A percentile compares a stretch with the other conserved stretches of the same genome.
phyloP scores from a whole-genome alignment of 2,888 invertebrate species.

The Eremobia ochroleuca region DNA sequence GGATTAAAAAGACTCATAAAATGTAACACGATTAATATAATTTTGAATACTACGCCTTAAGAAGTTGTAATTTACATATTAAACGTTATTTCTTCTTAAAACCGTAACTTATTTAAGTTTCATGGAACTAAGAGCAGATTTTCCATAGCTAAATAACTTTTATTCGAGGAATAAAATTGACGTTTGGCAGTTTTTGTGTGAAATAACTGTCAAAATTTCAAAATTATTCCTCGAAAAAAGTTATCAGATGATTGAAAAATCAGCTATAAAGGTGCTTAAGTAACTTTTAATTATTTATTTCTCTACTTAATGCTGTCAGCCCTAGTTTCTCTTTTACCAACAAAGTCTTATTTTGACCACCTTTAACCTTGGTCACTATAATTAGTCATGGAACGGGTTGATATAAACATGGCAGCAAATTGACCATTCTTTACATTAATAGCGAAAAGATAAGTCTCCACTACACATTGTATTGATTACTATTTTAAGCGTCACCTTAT shows the following conservation, averaged over 20 bases:
- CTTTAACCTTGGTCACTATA: constrained; percentile 26
- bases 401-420: constrained; percentile 24
- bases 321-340: constrained; percentile 15
- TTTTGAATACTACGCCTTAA: neutral
- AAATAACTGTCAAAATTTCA: too few relatives aligned
- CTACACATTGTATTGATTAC: neutral
- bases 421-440: constrained; percentile 18
- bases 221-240: too few relatives aligned
- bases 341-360: neutral
- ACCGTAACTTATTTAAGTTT: neutral
- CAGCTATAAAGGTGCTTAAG: too few relatives aligned
- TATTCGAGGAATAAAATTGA: too few relatives aligned
- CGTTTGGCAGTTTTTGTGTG: too few relatives aligned
- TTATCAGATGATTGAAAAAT: too few relatives aligned
- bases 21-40: neutral
- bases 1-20: neutral
- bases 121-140: neutral
- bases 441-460: neutral
- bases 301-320: neutral
- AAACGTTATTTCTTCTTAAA: neutral
- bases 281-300: neutral
- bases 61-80: too few relatives aligned
- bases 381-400: constrained; percentile 4
- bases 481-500: neutral
- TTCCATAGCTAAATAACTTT: too few relatives aligned